phyloP scores from a whole-genome alignment of 2,797 vertebrate species.

The Sibirionetta formosa region DNA sequence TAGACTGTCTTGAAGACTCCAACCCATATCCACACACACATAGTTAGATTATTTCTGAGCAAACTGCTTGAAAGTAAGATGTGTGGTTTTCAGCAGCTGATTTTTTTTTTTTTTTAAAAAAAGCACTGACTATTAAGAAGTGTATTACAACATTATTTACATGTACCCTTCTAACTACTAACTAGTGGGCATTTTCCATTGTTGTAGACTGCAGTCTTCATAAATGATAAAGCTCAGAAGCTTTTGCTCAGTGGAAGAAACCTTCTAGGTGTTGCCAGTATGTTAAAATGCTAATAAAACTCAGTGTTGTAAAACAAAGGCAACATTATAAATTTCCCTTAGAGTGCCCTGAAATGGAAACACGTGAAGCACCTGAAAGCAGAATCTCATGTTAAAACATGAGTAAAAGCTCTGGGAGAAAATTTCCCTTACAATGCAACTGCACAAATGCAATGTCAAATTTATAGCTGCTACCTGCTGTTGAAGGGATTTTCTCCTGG shows the following conservation, averaged over 20 bases:
- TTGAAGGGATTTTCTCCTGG: slow-evolving; percentile 97
- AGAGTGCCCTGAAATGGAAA: not conserved
- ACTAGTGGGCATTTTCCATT: not conserved
- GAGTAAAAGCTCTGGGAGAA: not conserved
- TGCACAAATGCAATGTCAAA: not conserved
- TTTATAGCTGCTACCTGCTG: slow-evolving; percentile 87
- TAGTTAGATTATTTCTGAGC: not conserved
- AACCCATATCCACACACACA: not conserved
- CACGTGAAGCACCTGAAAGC: not conserved
- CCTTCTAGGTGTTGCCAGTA: not conserved
- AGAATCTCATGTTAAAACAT: not conserved
- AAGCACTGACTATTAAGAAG: not conserved
- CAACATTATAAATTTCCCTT: not conserved
- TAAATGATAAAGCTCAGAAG: not conserved
- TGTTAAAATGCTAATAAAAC: not conserved
- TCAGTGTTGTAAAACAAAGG: not conserved
- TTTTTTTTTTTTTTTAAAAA: not conserved
- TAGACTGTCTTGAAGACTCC: not conserved
- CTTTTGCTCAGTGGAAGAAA: not conserved
- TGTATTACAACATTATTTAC: not conserved
- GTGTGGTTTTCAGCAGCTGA: not conserved
- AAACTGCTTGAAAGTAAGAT: not conserved
- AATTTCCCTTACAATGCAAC: not conserved
- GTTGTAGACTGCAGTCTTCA: not conserved
- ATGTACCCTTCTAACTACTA: not conserved